Percentiles rank a stretch among this genome's conserved stretches.
Evolutionary conservation across 2,113 vertebrate genomes (phyloP).

Genomic region (Scophthalmus maximus): DNA sequence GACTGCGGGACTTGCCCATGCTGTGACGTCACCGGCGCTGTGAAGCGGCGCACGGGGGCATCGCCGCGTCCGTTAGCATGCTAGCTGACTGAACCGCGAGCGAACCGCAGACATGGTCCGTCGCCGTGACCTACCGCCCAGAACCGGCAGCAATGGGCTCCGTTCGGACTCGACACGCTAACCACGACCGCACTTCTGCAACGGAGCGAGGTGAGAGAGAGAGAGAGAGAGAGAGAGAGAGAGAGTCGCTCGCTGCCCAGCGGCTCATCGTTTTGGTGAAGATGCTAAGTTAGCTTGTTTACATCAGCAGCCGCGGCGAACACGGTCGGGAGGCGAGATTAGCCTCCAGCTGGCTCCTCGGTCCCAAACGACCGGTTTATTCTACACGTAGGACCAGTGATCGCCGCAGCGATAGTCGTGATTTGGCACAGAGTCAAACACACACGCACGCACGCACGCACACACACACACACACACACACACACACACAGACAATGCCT

Average conservation of each 20-base stretch:
- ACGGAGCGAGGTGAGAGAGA: conserved; percentile 58
- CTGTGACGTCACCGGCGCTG: conserved; percentile 62
- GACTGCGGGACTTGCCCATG: conserved; percentile 17
- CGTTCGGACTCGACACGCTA: conserved; percentile 14
- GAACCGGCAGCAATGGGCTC: conserved; percentile 49
- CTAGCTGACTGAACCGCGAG: conserved; percentile 51
- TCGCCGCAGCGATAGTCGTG: not conserved
- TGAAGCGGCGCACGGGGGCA: conserved; percentile 21
- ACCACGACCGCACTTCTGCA: conserved; percentile 22
- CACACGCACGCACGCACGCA: no score
- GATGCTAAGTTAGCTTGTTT: conserved; percentile 69
- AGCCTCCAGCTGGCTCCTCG: conserved; percentile 16
- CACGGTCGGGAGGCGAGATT: conserved; percentile 4
- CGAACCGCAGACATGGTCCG: conserved; percentile 52
- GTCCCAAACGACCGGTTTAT: not conserved
- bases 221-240: not conserved
- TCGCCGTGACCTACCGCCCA: not conserved
- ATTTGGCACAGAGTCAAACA: not conserved
- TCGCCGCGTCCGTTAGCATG: conserved; percentile 50
- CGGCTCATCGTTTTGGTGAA: conserved; percentile 21
- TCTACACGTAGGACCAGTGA: not conserved
- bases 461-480: no score
- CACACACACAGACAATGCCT: no score
- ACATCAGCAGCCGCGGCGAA: conserved; percentile 34
- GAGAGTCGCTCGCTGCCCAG: not conserved